Percentiles rank a stretch among this genome's conserved stretches.
Evolutionary conservation across 2,113 vertebrate genomes (phyloP).

Genomic region (Psephotus haematonotus): DNA sequence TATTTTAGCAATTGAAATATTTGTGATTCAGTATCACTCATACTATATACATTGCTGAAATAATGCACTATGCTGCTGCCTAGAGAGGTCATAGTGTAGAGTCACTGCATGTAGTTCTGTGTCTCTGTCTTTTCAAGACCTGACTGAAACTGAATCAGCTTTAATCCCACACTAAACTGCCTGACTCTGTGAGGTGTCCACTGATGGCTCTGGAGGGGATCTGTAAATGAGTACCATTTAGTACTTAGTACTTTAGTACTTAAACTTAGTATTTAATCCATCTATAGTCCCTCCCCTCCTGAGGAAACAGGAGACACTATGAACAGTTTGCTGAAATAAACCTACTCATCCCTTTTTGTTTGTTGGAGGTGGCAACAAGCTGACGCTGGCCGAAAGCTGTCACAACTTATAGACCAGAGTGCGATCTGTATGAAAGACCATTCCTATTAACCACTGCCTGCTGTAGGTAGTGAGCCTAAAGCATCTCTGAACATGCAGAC

Average conservation of each 20-base stretch:
- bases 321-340: neutral
- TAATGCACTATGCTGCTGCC: neutral
- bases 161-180: neutral
- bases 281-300: neutral
- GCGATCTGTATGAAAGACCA: neutral
- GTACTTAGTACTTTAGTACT: neutral
- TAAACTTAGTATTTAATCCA: neutral
- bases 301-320: neutral
- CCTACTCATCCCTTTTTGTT: neutral
- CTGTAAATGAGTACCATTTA: neutral
- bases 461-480: neutral
- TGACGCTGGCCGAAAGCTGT: neutral
- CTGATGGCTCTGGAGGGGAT: neutral
- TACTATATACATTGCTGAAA: neutral
- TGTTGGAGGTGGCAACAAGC: neutral
- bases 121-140: neutral
- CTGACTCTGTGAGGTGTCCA: neutral
- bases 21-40: neutral
- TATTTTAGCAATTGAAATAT: neutral
- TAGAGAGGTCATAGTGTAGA: neutral
- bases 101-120: neutral
- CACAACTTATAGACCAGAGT: neutral
- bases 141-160: neutral
- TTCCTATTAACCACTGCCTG: neutral
- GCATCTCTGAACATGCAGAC: neutral